A percentile compares a stretch with the other conserved stretches of the same genome.
Conservation (phyloP, 2,113 vertebrate genomes). For the Callaeas wilsoni region DNA sequence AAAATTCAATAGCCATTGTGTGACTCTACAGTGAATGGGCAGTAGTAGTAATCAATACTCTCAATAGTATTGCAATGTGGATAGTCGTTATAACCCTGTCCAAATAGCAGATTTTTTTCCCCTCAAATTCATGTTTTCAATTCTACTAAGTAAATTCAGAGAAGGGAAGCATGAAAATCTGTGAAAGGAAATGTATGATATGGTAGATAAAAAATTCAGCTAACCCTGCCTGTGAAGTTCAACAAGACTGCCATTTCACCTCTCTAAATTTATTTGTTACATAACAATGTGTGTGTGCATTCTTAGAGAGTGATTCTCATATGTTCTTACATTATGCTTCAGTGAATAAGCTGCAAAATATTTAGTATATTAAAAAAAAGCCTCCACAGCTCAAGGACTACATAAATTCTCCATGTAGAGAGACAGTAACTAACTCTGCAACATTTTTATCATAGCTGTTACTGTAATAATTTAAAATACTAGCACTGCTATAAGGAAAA, state of each 20-base stretch:
- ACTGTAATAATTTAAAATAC: constrained; percentile 11
- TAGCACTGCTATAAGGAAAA: background rate
- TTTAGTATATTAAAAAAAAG: background rate
- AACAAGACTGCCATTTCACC: background rate
- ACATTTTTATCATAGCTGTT: constrained; percentile 25
- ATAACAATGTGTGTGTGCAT: background rate
- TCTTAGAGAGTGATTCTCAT: background rate
- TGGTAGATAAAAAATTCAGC: background rate
- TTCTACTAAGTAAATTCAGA: background rate
- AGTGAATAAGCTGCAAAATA: constrained; percentile 44
- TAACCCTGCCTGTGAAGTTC: background rate
- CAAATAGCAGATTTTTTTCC: background rate
- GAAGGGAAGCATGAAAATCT: background rate
- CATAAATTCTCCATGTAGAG: background rate
- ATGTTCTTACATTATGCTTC: constrained; percentile 5
- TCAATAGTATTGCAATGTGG: background rate
- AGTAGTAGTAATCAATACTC: background rate
- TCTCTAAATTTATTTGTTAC: constrained; percentile 11
- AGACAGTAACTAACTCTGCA: background rate
- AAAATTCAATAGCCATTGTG: background rate
- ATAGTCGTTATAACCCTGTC: background rate
- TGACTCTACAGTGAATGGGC: background rate
- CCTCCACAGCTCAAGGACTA: background rate
- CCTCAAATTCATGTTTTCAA: background rate
- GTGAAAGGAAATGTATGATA: background rate